Conservation (phyloP, 2,888 invertebrate genomes). For the Pyrochroa serraticornis region DNA sequence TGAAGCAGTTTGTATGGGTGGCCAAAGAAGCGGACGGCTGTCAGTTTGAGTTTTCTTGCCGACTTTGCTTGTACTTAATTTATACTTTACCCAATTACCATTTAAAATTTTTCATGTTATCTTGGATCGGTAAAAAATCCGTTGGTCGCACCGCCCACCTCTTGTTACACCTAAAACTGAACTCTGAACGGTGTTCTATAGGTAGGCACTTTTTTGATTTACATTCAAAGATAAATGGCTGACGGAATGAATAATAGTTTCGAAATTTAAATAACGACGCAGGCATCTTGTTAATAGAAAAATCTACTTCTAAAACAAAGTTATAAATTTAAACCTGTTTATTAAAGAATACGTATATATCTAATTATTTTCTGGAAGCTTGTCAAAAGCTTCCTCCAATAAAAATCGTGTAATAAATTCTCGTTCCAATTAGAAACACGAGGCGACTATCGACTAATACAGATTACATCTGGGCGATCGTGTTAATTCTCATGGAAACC, state of each 20-base stretch:
- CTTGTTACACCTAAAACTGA: slow-evolving; percentile 10
- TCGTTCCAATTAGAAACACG: slow-evolving; percentile 26
- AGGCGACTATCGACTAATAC: slow-evolving; percentile 18
- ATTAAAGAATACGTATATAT: slow-evolving; percentile 36
- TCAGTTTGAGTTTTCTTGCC: no score
- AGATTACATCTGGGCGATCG: slow-evolving; percentile 1
- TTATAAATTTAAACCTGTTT: slow-evolving; percentile 46
- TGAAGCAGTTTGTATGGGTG: no score
- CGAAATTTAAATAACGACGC: slow-evolving; percentile 31
- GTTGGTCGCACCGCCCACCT: slow-evolving; percentile 10
- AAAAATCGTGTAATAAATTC: slow-evolving; percentile 26
- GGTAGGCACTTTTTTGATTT: slow-evolving; percentile 19
- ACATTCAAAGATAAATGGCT: slow-evolving; percentile 24
- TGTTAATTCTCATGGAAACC: slow-evolving; percentile 2
- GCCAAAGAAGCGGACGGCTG: no score
- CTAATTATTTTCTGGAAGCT: slow-evolving; percentile 53
- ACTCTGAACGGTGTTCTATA: slow-evolving; percentile 1
- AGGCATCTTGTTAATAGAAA: slow-evolving; percentile 34
- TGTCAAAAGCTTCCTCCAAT: slow-evolving; percentile 40
- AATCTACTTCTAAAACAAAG: slow-evolving; percentile 29
- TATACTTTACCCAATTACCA: no score
- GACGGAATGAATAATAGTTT: slow-evolving; percentile 29
- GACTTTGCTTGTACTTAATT: no score
- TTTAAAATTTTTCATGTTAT: no score
- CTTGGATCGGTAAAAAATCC: no score